Evolutionary conservation across 2,888 invertebrate species (phyloP), one percentile per base, ranked within the genome.

Genomic region (Netelia inedita): DNA sequence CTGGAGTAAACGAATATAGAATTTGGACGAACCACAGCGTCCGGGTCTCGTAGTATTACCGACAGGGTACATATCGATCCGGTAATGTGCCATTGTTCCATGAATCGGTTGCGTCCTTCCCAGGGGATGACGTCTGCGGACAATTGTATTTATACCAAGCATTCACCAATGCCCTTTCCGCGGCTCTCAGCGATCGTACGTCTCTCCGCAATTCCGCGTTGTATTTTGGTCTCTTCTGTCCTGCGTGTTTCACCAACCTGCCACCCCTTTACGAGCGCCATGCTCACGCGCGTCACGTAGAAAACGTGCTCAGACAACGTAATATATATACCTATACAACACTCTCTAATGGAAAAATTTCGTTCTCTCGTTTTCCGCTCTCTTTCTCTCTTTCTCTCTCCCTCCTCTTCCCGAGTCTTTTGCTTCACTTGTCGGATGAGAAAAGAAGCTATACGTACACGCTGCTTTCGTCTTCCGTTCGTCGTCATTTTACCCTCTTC

Each of bases 341-440:
- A 61, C 50, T 53, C 16, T 69, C 87, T 90, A 88, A 90, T 90
- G 88, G 89, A 89, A 89, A 89, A 89, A 88, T 89, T 88, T 88
- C 87, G 83, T 85, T 87, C 85, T 85, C 68, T 61, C 71, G 66
- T 66, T 28, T n/a, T 66, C 63, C 76, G 74, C 85, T 79, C 79
- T 85, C 84, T 83, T 50, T 10, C 35, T 57, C 23, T 53, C 55
- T 41, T 59, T 19, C 55, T 19, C 55, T 82, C 35, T 16, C 46
- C 11, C 46, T 23, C n/a, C 61, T 23, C 59, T 28, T 35, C 59
- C 57, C 59, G 0, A 28, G 69, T 78, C 46, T 78, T 78, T 78
- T 57, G 69, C 78, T 78, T 78, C 69, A 69, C 68, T 78, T 28
- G 46, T 28, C 69, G 16, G 28, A 69, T 59, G 69, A 69, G 59